These are phyloP conservation scores for Diabrotica virgifera DNA, from an alignment of 1,140 invertebrate species.

Conservation along the genomic window DNA sequence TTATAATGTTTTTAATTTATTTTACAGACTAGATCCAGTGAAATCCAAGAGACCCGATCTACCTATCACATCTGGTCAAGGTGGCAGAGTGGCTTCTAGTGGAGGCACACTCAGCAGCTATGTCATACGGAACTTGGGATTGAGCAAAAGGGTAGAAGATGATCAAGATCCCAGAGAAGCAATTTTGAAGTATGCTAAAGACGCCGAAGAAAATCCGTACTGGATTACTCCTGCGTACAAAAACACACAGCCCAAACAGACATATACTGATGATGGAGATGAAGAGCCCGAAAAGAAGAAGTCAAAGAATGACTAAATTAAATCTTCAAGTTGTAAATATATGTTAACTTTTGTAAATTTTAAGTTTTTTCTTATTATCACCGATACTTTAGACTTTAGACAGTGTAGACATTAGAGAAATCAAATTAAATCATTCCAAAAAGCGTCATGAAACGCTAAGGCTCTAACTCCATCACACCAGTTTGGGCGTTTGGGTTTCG, in stretches of 20 bases:
- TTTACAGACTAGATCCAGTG: slow-evolving; percentile 70
- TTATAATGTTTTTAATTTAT: background rate
- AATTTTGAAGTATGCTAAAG: slow-evolving; percentile 95
- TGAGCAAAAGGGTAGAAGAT: slow-evolving; percentile 90
- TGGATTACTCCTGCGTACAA: slow-evolving; percentile 92
- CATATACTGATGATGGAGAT: slow-evolving; percentile 56
- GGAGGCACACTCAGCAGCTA: slow-evolving; percentile 96
- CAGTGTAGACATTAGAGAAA: too few relatives aligned
- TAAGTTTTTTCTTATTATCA: too few relatives aligned
- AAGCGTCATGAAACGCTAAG: too few relatives aligned
- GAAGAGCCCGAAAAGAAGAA: slow-evolving; percentile 58
- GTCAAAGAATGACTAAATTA: slow-evolving; percentile 44
- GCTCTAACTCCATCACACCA: too few relatives aligned
- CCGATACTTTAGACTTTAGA: too few relatives aligned
- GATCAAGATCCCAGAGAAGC: slow-evolving; percentile 96
- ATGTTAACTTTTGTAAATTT: too few relatives aligned
- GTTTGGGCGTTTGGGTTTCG: too few relatives aligned
- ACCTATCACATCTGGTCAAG: slow-evolving; percentile 89
- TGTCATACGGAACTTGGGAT: slow-evolving; percentile 91
- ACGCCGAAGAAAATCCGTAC: slow-evolving; percentile 95
- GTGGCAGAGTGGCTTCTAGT: slow-evolving; percentile 90
- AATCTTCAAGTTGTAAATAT: too few relatives aligned
- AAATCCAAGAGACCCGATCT: slow-evolving; percentile 93
- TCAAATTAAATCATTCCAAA: too few relatives aligned
- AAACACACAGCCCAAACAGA: slow-evolving; percentile 77